Percentiles rank a stretch among this genome's conserved stretches.
Evolutionary conservation across 2,113 vertebrate genomes (phyloP).

Genomic region (Colius striatus): DNA sequence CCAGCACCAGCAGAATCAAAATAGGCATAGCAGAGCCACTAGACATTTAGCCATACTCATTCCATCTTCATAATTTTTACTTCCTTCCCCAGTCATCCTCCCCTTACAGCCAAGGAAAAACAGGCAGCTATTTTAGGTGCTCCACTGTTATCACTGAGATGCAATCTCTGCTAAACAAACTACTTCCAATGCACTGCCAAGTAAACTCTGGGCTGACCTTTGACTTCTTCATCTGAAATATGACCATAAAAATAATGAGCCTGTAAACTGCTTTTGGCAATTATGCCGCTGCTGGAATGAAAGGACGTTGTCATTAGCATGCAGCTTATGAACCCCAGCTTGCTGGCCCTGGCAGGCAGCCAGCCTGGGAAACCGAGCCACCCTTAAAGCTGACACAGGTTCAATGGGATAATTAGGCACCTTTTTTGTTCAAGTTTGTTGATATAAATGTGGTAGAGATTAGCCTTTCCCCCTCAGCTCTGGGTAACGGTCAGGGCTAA

Average conservation of each 20-base stretch:
- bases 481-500: conserved; percentile 91
- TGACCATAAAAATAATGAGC: conserved; percentile 82
- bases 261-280: conserved; percentile 85
- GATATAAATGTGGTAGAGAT: conserved; percentile 95
- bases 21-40: background rate
- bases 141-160: conserved; percentile 59
- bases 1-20: background rate
- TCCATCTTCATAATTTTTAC: background rate
- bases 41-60: background rate
- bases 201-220: conserved; percentile 78
- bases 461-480: conserved; percentile 84
- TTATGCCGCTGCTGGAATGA: conserved; percentile 83
- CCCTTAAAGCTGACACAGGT: conserved; percentile 80
- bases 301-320: conserved; percentile 87
- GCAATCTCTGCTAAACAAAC: conserved; percentile 69
- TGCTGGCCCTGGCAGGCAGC: conserved; percentile 82
- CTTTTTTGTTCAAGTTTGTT: conserved; percentile 94
- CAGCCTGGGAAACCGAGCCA: conserved; percentile 82
- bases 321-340: conserved; percentile 87
- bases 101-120: background rate
- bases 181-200: conserved; percentile 50
- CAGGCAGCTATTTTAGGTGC: conserved; percentile 9
- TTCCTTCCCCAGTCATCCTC: background rate
- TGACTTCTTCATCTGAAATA: conserved; percentile 81
- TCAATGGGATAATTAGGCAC: conserved; percentile 94